Percentiles rank a stretch among this genome's conserved stretches.
Evolutionary conservation across 2,113 vertebrate genomes (phyloP).

Genomic region (Panurus biarmicus): DNA sequence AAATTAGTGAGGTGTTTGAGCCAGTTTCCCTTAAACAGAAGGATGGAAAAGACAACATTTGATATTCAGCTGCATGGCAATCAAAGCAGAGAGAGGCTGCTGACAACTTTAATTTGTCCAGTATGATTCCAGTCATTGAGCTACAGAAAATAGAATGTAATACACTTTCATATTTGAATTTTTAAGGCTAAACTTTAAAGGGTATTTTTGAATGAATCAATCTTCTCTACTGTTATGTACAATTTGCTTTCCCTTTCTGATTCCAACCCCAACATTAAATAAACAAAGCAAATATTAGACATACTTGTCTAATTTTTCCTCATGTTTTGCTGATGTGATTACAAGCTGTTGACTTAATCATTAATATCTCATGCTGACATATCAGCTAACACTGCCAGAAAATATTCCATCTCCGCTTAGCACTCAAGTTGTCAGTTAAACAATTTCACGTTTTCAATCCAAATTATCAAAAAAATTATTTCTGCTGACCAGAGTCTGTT

Average conservation of each 20-base stretch:
- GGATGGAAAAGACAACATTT: not conserved
- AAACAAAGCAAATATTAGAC: slow-evolving; percentile 1
- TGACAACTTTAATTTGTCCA: not conserved
- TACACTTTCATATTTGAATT: not conserved
- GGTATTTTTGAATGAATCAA: not conserved
- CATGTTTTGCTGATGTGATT: not conserved
- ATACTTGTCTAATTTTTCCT: not conserved
- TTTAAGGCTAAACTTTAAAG: not conserved
- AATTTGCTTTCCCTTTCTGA: not conserved
- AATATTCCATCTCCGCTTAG: not conserved
- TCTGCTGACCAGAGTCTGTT: not conserved
- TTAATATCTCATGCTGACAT: not conserved
- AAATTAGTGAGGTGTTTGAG: not conserved
- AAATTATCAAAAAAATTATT: not conserved
- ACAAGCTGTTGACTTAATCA: not conserved
- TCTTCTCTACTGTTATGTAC: not conserved
- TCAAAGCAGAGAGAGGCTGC: not conserved
- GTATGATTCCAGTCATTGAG: not conserved
- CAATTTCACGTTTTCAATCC: not conserved
- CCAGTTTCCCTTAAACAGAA: not conserved
- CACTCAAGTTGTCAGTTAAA: not conserved
- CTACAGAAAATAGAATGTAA: not conserved
- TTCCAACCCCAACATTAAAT: not conserved
- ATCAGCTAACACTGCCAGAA: not conserved
- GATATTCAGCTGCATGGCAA: not conserved